Conservation (phyloP, 2,113 vertebrate genomes). For the Sorex fumeus region DNA sequence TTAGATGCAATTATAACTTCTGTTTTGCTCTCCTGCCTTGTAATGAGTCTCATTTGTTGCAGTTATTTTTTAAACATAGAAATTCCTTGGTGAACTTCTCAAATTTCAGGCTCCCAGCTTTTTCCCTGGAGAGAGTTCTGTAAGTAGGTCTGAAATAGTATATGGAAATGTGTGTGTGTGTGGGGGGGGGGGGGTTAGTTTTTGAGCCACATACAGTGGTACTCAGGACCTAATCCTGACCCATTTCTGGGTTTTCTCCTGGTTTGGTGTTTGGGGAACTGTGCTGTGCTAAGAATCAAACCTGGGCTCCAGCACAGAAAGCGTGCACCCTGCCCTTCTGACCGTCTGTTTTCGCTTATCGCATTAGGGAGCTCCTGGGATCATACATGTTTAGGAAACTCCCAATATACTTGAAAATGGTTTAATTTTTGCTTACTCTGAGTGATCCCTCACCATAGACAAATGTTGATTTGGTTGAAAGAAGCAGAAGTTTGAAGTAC, state of each 20-base stretch:
- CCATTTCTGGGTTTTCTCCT: no score
- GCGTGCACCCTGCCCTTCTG: no score
- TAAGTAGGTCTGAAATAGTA: conserved; percentile 22
- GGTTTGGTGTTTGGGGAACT: no score
- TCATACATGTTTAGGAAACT: conserved; percentile 34
- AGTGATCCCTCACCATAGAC: conserved; percentile 5
- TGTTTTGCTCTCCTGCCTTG: not conserved
- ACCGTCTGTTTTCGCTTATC: conserved; percentile 24
- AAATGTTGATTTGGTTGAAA: conserved; percentile 19
- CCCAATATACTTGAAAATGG: not conserved
- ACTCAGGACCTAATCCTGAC: no score
- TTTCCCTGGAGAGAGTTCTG: not conserved
- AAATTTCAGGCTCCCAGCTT: conserved; percentile 34
- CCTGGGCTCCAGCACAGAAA: no score
- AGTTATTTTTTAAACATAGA: conserved; percentile 28
- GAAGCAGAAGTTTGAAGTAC: conserved; percentile 14
- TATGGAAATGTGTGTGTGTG: not conserved
- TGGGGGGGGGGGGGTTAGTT: no score
- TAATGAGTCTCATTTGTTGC: not conserved
- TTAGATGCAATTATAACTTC: not conserved
- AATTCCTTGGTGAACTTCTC: not conserved
- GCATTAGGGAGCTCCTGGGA: not conserved
- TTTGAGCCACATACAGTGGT: no score
- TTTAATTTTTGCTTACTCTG: conserved; percentile 49
- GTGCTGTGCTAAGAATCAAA: no score